phyloP scores from a whole-genome alignment of 2,888 invertebrate species.

The Azorinus chamasolen region DNA sequence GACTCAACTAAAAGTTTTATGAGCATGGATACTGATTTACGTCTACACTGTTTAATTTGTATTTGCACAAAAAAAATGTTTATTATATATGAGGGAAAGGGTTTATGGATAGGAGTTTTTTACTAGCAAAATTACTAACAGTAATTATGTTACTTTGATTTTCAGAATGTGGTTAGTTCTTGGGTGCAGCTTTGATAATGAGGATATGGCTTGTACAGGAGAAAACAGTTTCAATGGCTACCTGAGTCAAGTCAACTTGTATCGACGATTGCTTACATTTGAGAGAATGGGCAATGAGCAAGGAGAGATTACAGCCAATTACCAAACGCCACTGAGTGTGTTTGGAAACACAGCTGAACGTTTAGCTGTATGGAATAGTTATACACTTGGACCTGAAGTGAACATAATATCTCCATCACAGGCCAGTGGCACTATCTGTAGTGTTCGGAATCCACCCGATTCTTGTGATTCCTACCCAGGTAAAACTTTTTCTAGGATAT shows the following conservation, averaged over 20 bases:
- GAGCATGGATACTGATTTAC: too few relatives aligned
- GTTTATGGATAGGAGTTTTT: too few relatives aligned
- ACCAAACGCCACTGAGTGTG: conserved; percentile 26
- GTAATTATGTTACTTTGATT: too few relatives aligned
- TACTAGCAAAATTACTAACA: too few relatives aligned
- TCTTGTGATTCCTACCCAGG: too few relatives aligned
- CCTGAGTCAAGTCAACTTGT: conserved; percentile 76
- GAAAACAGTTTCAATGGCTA: conserved; percentile 75
- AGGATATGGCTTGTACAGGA: conserved; percentile 36
- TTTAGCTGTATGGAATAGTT: conserved; percentile 73
- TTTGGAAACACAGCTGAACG: conserved; percentile 36
- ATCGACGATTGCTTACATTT: conserved; percentile 67
- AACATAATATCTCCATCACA: conserved; percentile 55
- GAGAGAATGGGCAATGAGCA: background rate
- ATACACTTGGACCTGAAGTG: conserved; percentile 59
- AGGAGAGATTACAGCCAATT: conserved; percentile 27
- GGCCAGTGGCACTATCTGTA: conserved; percentile 30
- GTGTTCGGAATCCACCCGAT: too few relatives aligned
- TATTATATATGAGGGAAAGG: too few relatives aligned
- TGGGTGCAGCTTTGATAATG: conserved; percentile 70
- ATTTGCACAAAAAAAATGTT: too few relatives aligned
- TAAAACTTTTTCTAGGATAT: too few relatives aligned
- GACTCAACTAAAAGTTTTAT: too few relatives aligned
- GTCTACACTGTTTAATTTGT: too few relatives aligned
- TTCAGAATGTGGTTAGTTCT: conserved; percentile 59